phyloP scores from a whole-genome alignment of 1,140 invertebrate genomes.

The Cataglyphis hispanica region DNA sequence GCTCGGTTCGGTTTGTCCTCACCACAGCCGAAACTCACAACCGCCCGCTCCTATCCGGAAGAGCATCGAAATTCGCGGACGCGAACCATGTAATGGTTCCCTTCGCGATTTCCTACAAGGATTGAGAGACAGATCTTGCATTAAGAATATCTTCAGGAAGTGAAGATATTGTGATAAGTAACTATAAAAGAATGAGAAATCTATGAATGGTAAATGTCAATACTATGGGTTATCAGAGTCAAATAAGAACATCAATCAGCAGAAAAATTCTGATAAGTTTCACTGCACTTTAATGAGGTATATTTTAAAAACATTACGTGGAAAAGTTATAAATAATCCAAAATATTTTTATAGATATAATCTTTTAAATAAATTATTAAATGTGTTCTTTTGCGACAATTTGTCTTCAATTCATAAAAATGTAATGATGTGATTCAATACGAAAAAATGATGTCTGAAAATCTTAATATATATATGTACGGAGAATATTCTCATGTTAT shows the following conservation, averaged over 20 bases:
- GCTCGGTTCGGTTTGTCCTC: slow-evolving; percentile 70
- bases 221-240: not conserved
- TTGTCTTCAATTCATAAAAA: not conserved
- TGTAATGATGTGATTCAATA: not conserved
- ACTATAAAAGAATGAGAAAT: not conserved
- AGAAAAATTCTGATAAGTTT: not conserved
- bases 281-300: not conserved
- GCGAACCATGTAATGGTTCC: slow-evolving; percentile 41
- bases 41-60: slow-evolving; percentile 71
- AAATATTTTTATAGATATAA: not conserved
- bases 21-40: slow-evolving; percentile 69
- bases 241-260: not conserved
- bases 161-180: not conserved
- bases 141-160: not conserved
- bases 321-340: not conserved
- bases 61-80: slow-evolving; percentile 64
- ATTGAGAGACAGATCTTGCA: not conserved
- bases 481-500: no score
- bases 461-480: not conserved
- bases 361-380: not conserved
- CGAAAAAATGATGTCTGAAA: not conserved
- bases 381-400: not conserved
- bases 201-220: slow-evolving; percentile 22
- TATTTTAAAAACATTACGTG: not conserved
- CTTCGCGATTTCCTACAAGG: slow-evolving; percentile 20